Conservation (phyloP, 2,113 vertebrate genomes). For the Leucoraja erinaceus region DNA sequence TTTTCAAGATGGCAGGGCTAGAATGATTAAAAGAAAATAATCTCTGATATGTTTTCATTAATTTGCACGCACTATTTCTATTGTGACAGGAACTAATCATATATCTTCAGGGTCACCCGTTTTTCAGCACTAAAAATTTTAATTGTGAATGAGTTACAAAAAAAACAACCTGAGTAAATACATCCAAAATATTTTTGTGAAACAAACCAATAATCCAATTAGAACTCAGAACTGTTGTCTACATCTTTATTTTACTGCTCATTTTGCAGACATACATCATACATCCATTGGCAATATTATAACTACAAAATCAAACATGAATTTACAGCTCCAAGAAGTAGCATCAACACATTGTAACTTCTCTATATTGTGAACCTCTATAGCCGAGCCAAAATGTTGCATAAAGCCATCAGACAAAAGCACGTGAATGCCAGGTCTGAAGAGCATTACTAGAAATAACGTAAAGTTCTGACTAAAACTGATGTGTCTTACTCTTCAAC, state of each 20-base stretch:
- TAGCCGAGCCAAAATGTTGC: background rate
- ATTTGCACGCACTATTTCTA: background rate
- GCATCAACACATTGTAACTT: background rate
- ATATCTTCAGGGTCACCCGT: background rate
- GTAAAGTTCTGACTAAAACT: background rate
- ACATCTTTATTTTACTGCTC: background rate
- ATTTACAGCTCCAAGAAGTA: background rate
- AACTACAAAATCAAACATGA: background rate
- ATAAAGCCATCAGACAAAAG: background rate
- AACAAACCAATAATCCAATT: background rate
- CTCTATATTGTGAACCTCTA: background rate
- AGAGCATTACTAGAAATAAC: background rate
- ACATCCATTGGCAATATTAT: background rate
- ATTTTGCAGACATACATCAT: background rate
- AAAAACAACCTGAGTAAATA: background rate
- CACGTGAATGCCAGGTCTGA: background rate
- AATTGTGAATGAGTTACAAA: background rate
- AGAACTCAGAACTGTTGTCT: background rate
- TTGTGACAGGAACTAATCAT: background rate
- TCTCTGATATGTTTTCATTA: background rate
- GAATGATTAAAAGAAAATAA: background rate
- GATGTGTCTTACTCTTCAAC: background rate
- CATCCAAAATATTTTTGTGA: no score
- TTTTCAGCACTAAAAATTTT: background rate
- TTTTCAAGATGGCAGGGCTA: slow-evolving; percentile 4